Conservation (phyloP, 2,113 vertebrate species). For the Poicephalus meyeri region DNA sequence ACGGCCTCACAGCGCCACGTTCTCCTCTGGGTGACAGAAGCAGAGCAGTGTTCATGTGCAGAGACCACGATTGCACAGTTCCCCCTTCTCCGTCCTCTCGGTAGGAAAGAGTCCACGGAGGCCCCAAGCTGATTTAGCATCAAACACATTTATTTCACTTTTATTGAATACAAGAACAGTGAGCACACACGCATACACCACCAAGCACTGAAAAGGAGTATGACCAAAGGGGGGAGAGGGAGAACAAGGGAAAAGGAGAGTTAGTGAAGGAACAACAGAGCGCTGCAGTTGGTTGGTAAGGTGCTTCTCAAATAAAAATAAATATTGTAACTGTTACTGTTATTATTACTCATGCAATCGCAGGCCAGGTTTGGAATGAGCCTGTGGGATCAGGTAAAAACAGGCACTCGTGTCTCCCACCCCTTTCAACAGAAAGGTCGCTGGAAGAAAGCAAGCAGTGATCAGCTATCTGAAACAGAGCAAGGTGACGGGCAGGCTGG, state of each 20-base stretch:
- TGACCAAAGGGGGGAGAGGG: constrained; percentile 66
- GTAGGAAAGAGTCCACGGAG: background rate
- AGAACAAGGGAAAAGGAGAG: constrained; percentile 67
- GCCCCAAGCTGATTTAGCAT: constrained; percentile 69
- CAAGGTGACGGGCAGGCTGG: background rate
- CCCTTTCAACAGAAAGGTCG: constrained; percentile 60
- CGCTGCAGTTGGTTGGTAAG: constrained; percentile 72
- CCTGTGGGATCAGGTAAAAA: constrained; percentile 68
- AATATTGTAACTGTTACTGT: constrained; percentile 27
- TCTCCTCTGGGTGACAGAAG: rapidly evolving
- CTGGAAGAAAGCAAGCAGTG: constrained; percentile 39
- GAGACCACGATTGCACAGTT: rapidly evolving
- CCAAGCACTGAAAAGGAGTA: constrained; percentile 82
- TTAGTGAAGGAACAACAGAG: constrained; percentile 74
- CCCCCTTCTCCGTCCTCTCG: background rate
- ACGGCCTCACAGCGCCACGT: rapidly evolving
- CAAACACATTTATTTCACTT: constrained; percentile 94
- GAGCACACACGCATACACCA: constrained; percentile 94
- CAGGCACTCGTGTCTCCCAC: constrained; percentile 71
- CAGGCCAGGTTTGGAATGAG: constrained; percentile 76
- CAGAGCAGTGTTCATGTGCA: background rate
- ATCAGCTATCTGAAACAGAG: background rate
- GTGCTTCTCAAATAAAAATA: constrained; percentile 76
- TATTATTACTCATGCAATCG: constrained; percentile 79
- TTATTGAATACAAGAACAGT: constrained; percentile 94